Evolutionary conservation across 2,888 invertebrate genomes (phyloP), one percentile per base, ranked within the genome.

Genomic region (Lasioglossum oenotherae): DNA sequence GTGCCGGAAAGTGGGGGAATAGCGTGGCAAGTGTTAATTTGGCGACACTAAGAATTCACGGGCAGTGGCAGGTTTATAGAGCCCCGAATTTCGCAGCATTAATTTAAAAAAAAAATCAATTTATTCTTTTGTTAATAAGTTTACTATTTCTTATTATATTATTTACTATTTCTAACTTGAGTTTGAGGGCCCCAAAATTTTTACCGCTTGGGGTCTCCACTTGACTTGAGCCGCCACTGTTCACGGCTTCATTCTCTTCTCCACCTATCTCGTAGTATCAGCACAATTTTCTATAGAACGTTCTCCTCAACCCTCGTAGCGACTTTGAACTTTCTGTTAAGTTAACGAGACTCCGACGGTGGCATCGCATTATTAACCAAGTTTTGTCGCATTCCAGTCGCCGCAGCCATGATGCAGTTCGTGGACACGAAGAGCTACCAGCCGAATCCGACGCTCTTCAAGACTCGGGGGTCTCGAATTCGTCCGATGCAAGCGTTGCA

Each of bases 361-460:
- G 41, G 23, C 12, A 3, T n/a, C 35, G 16, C 31, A 31, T 75
- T 79, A 31, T 75, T 79, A 78, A 77, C 80, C 35, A 16, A 57
- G 44, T 41, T 60, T 23, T 73, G 10, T 87, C 49, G 19, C 72
- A 38, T 89, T 89, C 19, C 86, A 89, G 89, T 78, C 10, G 82
- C 38, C 2, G 27, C 41, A n/a, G 38, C 67, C 23, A 49, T 35
- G 72, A 80, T 80, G 80, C 49, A 84, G 23, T 44, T 49, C 23
- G 1, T 2, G 8, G 71, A 4, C 10, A 0, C 6, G 19, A 79
- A 14, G 60, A 31, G 76, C 5, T 27, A 75, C 12, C 75, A 80
- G 31, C 14, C 46, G 14, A 0, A 14, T 0, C 67, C 78, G 14
- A 31, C 41, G 3, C 14, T n/a, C 27, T 8, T 23, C 10, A 46